A percentile compares a stretch with the other conserved stretches of the same genome.
Evolutionary conservation across 2,797 vertebrate genomes (phyloP).

Genomic region (Sciaenops ocellatus): DNA sequence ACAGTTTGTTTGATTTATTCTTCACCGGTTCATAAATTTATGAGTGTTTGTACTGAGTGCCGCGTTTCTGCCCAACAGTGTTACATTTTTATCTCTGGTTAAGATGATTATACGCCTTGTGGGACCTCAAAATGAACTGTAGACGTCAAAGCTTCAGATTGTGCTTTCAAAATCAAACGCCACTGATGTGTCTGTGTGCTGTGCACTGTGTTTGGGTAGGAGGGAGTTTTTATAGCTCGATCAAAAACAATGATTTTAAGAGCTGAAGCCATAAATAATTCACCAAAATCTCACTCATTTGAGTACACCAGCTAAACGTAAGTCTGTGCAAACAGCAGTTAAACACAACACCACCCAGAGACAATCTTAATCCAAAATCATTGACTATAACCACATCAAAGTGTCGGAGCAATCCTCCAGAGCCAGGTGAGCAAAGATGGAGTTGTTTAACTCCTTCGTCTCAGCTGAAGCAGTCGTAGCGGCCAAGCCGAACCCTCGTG

Average conservation of each 20-base stretch:
- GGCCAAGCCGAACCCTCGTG: slow-evolving; percentile 2
- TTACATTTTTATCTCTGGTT: not conserved
- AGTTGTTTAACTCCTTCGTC: slow-evolving; percentile 8
- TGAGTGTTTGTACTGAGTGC: slow-evolving; percentile 13
- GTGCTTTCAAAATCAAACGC: not conserved
- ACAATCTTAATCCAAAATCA: slow-evolving; percentile 15
- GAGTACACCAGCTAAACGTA: not conserved
- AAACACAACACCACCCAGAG: slow-evolving; percentile 20
- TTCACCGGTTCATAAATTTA: not conserved
- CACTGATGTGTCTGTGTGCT: not conserved
- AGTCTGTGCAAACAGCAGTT: slow-evolving; percentile 30
- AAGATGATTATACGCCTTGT: not conserved
- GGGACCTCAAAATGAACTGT: not conserved
- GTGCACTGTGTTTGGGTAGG: not conserved
- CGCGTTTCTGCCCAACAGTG: not conserved
- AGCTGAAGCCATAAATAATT: not conserved
- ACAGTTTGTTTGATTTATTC: not conserved
- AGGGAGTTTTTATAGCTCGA: not conserved
- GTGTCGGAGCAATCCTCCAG: not conserved
- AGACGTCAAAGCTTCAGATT: slow-evolving; percentile 6
- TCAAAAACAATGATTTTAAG: slow-evolving; percentile 4
- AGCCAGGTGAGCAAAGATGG: slow-evolving; percentile 27
- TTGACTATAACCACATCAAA: slow-evolving; percentile 25
- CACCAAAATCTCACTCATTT: not conserved
- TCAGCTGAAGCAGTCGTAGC: not conserved